These are phyloP conservation scores for Otis tarda DNA, from an alignment of 2,113 vertebrate genomes.

Conservation along the genomic window DNA sequence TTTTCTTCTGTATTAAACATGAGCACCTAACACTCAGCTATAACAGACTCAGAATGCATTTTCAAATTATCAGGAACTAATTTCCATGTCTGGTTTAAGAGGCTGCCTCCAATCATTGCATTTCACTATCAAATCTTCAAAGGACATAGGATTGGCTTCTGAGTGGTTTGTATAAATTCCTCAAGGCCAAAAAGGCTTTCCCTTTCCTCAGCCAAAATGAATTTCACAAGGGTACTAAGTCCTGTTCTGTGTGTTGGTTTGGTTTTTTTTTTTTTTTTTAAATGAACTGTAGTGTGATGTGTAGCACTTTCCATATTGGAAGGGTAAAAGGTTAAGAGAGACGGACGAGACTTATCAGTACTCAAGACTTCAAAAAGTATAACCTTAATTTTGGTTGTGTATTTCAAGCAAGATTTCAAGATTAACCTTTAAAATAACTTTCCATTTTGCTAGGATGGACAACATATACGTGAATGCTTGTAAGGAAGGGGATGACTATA, in stretches of 20 bases:
- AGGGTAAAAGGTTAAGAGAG: not conserved
- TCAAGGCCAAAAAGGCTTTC: not conserved
- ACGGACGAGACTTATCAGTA: not conserved
- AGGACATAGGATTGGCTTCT: slow-evolving; percentile 8
- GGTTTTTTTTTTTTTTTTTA: not conserved
- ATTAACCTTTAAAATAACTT: not conserved
- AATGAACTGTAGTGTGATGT: not conserved
- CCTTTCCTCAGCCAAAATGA: slow-evolving; percentile 4
- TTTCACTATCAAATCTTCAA: slow-evolving; percentile 44
- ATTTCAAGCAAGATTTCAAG: slow-evolving; percentile 2
- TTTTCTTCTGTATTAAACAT: slow-evolving; percentile 13
- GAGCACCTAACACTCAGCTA: not conserved
- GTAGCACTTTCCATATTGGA: not conserved
- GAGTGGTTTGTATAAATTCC: slow-evolving; percentile 22
- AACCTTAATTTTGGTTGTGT: not conserved
- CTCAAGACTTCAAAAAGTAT: not conserved
- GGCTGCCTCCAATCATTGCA: not conserved
- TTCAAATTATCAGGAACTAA: slow-evolving; percentile 17
- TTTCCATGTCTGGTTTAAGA: slow-evolving; percentile 27
- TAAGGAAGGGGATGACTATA: not conserved
- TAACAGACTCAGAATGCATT: not conserved
- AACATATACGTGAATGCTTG: not conserved
- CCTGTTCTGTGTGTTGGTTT: not conserved
- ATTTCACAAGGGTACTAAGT: slow-evolving; percentile 5
- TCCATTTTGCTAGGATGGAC: not conserved